Evolutionary conservation across 1,140 invertebrate genomes (phyloP), one percentile per base, ranked within the genome.

Genomic region (Scylla paramamosain): DNA sequence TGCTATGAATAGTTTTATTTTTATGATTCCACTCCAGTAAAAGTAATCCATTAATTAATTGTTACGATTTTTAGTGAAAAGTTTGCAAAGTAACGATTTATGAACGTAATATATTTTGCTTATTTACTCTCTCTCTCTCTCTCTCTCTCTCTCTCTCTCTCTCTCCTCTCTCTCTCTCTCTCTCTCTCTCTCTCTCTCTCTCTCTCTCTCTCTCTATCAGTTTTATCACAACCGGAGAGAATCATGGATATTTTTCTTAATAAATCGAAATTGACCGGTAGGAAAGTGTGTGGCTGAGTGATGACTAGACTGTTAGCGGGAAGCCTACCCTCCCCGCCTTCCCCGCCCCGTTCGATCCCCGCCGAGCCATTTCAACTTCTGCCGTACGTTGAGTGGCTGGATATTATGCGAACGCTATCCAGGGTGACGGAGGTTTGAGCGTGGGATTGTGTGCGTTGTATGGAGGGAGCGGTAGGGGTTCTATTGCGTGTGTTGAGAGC

Each of bases 21-120:
- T 77, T 77, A 25, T 25, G 6, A 77, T 77, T 77, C 20, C 67
- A n/a, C 25, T n/a, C 10, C 20, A n/a, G 67, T 77, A n/a, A 77
- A 77, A n/a, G 67, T n/a, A 20, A 77, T 77, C 67, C 67, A 77
- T 77, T 25, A 77, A 77, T 77, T 77, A 77, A n/a, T 77, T 77
- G 67, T 77, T n/a, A n/a, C 67, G 1, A 7, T 77, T 77, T 77
- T 77, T n/a, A 3, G 52, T 20, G n/a, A n/a, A 77, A 77, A 77
- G 67, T 77, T 77, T n/a, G 67, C 67, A n/a, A 59, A n/a, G 67
- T 77, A 20, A 77, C 67, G 67, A n/a, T 77, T 25, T 77, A 77
- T 25, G 67, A 39, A 39, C 39, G 39, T 39, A 39, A 39, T 77
- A 7, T 77, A 20, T 77, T 77, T 59, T 59, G 52, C 10, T 59